phyloP scores from a whole-genome alignment of 2,888 invertebrate genomes.

The Ichneumoninae sp. region DNA sequence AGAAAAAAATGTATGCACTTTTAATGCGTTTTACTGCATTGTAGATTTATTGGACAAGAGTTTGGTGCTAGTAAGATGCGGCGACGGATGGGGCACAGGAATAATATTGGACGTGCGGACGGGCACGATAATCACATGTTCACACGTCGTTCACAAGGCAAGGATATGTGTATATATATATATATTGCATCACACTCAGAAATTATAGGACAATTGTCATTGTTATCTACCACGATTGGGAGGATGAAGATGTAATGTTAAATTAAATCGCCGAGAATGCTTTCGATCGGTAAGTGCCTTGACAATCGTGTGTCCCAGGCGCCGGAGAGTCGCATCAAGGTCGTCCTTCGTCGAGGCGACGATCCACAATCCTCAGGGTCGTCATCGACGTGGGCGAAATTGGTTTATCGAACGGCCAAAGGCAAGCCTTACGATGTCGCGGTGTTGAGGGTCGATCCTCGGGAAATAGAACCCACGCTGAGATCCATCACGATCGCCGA shows the following conservation, averaged over 20 bases:
- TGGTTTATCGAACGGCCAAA: constrained; percentile 80
- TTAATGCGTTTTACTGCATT: background rate
- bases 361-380: constrained; percentile 61
- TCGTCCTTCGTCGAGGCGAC: constrained; percentile 70
- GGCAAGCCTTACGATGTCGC: constrained; percentile 81
- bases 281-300: constrained; percentile 26
- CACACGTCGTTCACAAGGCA: constrained; percentile 87
- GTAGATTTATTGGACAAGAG: constrained; percentile 85
- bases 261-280: constrained; percentile 15
- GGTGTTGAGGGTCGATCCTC: constrained; percentile 76
- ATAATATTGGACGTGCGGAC: constrained; percentile 84
- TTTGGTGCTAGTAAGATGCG: constrained; percentile 86
- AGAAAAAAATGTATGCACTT: no score
- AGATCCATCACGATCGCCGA: constrained; percentile 72
- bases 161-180: constrained; percentile 61
- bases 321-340: constrained; percentile 72
- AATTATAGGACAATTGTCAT: constrained; percentile 52
- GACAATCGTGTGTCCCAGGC: constrained; percentile 70
- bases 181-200: no score
- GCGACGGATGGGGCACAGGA: constrained; percentile 87
- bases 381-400: constrained; percentile 71
- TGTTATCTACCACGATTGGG: constrained; percentile 1
- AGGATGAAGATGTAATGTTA: constrained; percentile 35
- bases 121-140: constrained; percentile 87
- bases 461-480: constrained; percentile 70